Conservation (phyloP, 2,888 invertebrate genomes). For the Lasioglossum malachurum region DNA sequence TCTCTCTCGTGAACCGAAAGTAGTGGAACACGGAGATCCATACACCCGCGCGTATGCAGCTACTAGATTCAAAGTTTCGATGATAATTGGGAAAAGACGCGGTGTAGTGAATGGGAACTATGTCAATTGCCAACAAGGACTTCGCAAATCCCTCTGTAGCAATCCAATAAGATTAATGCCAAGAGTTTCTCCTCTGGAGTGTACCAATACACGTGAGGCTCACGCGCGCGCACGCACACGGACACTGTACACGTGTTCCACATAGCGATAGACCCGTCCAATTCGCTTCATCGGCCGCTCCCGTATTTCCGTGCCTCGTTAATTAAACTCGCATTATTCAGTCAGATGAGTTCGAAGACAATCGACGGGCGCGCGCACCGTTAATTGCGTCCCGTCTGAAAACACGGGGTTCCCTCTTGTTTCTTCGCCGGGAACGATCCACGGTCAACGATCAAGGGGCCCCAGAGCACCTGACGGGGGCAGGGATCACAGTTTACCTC, state of each 20-base stretch:
- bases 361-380: slow-evolving; percentile 60
- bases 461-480: not conserved
- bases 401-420: slow-evolving; percentile 15
- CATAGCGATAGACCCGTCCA: slow-evolving; percentile 44
- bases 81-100: slow-evolving; percentile 43
- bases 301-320: slow-evolving; percentile 65
- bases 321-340: slow-evolving; percentile 76
- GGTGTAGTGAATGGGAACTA: slow-evolving; percentile 47
- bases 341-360: slow-evolving; percentile 70
- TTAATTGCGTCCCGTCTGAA: slow-evolving; percentile 62
- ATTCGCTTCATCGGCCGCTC: slow-evolving; percentile 67
- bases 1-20: not conserved
- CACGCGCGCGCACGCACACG: slow-evolving; percentile 28
- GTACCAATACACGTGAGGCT: slow-evolving; percentile 27
- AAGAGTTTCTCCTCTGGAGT: slow-evolving; percentile 50
- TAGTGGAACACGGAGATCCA: not conserved
- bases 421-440: not conserved
- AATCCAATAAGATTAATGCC: slow-evolving; percentile 54
- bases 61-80: slow-evolving; percentile 1
- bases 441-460: not conserved
- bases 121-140: slow-evolving; percentile 53
- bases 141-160: slow-evolving; percentile 51
- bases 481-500: not conserved
- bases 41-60: not conserved
- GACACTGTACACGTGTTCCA: slow-evolving; percentile 5